Evolutionary conservation across 2,888 invertebrate species (phyloP).

Genomic region (Epicampocera succincta): DNA sequence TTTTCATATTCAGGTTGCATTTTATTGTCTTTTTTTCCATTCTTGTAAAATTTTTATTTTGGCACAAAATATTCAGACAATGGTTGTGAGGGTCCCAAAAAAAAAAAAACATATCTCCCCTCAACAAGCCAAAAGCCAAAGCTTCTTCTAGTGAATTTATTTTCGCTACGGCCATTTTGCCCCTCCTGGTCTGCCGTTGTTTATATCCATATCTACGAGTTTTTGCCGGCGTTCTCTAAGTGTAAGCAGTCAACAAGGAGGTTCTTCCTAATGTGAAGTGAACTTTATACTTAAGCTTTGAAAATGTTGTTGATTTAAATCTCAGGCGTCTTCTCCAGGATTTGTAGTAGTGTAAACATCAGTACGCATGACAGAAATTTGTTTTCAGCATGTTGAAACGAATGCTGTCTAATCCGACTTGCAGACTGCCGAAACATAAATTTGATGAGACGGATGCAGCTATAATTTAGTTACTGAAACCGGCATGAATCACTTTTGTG

Average conservation of each 20-base stretch:
- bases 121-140: too few relatives aligned
- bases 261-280: constrained; percentile 28
- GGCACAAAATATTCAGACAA: constrained; percentile 55
- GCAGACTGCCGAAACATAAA: too few relatives aligned
- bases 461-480: too few relatives aligned
- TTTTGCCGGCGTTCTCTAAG: not conserved
- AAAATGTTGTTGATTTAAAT: constrained; percentile 58
- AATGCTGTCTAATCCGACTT: not conserved
- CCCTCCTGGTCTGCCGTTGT: too few relatives aligned
- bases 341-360: constrained; percentile 65
- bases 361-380: constrained; percentile 55
- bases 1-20: constrained; percentile 17
- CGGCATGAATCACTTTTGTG: too few relatives aligned
- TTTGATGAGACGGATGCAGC: too few relatives aligned
- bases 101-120: not conserved
- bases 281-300: constrained; percentile 39
- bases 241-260: constrained; percentile 52
- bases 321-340: constrained; percentile 62
- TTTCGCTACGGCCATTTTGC: too few relatives aligned
- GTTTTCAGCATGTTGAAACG: not conserved
- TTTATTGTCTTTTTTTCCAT: constrained; percentile 25
- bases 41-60: constrained; percentile 34
- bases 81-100: constrained; percentile 45
- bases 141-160: too few relatives aligned
- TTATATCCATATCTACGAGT: too few relatives aligned